Evolutionary conservation across 2,797 vertebrate genomes (phyloP), one percentile per base, ranked within the genome.

Genomic region (Lepidocolaptes lacrymiger): DNA sequence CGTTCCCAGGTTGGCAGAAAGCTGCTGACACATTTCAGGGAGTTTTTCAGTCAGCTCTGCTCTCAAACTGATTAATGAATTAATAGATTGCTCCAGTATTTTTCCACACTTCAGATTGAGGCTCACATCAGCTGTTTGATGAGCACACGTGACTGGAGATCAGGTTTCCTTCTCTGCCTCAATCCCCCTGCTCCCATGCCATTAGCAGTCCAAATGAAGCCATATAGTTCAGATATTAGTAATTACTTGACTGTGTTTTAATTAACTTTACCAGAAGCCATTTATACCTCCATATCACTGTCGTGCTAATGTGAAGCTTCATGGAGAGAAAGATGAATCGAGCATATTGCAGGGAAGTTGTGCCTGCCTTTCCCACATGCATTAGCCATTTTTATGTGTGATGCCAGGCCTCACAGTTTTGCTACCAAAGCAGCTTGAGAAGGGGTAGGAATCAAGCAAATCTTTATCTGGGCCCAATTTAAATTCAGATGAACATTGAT

Each of bases 161-260:
- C 6, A 1, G 36, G 62, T 86, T 36, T 20, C 36, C 52, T 49
- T 6, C 79, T 54, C 58, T 92, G 58, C 61, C 69, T 84, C 13
- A 1, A 41, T 39, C 14, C 16, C 14, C 30, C 62, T 3, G 8
- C 55, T 71, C 64, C 74, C 51, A 11, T 71, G 48, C 58, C 44
- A 17, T 84, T 56, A 80, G 41, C 80, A 81, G 46, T 81, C 52
- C 86, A 81, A 71, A 28, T 49, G 71, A 93, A 93, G 85, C 89
- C 93, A 63, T 89, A 36, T 20, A 75, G 72, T 88, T 96, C 90
- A 77, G 79, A 36, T 95, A 94, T 77, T 89, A 92, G 56, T 96
- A 93, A 96, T 97, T 93, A 84, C 82, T 90, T 90, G 85, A 30
- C 58, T 90, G 1, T 89, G 72, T 93, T 96, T 96, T 95, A 96